phyloP scores from a whole-genome alignment of 2,888 invertebrate genomes.

The Diploptera punctata region DNA sequence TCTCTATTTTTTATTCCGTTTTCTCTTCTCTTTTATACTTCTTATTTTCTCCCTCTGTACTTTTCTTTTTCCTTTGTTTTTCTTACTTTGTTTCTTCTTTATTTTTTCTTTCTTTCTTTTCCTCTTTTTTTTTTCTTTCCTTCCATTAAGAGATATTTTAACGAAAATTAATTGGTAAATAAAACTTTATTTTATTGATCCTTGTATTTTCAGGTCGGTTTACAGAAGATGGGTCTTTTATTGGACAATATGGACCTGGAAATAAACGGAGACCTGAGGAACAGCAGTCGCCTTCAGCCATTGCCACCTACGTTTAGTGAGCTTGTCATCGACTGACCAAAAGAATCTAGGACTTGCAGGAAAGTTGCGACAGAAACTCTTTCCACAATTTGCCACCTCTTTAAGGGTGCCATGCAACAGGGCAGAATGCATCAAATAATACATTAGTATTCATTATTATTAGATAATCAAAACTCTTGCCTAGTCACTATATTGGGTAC shows the following conservation, averaged over 20 bases:
- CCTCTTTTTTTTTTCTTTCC: too few species aligned
- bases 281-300: constrained; percentile 56
- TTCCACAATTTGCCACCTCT: constrained; percentile 6
- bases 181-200: constrained; percentile 29
- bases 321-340: background rate
- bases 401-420: constrained; percentile 20
- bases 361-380: constrained; percentile 11
- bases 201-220: constrained; percentile 72
- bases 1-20: too few species aligned
- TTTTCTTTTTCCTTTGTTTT: too few species aligned
- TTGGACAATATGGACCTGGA: constrained; percentile 93
- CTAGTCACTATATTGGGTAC: background rate
- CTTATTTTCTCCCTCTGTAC: too few species aligned
- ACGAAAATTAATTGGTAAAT: too few species aligned
- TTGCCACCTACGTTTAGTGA: constrained; percentile 59
- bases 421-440: background rate
- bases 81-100: too few species aligned
- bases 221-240: constrained; percentile 97
- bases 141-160: too few species aligned
- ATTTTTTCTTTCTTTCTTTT: too few species aligned
- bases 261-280: constrained; percentile 50
- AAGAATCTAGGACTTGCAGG: background rate
- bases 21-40: too few species aligned
- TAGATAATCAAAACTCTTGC: background rate
- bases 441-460: constrained; percentile 12